Percentiles rank a stretch among this genome's conserved stretches.
These are phyloP conservation scores for Rhabdophis nuchalis DNA, from an alignment of 2,797 vertebrate genomes.

Conservation along the genomic window DNA sequence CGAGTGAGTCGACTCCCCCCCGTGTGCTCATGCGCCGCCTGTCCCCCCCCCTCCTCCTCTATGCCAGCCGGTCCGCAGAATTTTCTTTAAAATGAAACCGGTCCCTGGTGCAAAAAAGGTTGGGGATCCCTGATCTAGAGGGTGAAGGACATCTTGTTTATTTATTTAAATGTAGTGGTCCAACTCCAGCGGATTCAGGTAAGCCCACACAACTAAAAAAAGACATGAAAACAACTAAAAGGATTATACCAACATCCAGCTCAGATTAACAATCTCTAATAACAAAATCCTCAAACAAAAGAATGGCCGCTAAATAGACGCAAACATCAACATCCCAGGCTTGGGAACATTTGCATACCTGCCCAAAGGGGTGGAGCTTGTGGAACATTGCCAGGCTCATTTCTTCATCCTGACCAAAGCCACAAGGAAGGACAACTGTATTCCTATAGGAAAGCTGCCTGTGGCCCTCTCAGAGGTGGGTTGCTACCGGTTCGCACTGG, in stretches of 20 bases:
- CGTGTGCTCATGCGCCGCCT: no score
- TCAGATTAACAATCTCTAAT: neutral
- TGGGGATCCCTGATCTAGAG: no score
- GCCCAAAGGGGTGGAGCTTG: neutral
- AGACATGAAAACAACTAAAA: neutral
- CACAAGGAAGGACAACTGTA: neutral
- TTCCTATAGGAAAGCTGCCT: neutral
- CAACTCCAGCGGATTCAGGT: neutral
- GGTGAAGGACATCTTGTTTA: neutral
- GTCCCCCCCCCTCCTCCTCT: no score
- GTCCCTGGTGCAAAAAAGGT: no score
- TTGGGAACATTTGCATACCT: neutral
- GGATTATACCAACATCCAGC: neutral
- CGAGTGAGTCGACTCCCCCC: no score
- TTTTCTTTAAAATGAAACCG: no score
- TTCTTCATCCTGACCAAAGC: neutral
- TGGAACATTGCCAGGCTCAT: neutral
- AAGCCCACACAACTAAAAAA: neutral
- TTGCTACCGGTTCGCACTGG: no score
- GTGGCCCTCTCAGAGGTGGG: neutral
- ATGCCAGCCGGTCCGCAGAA: no score
- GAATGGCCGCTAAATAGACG: neutral
- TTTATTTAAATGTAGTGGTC: neutral
- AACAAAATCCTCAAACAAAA: neutral
- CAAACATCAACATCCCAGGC: neutral